A percentile compares a stretch with the other conserved stretches of the same genome.
phyloP scores from a whole-genome alignment of 1,140 invertebrate species.

The Drosophila tsacasi region DNA sequence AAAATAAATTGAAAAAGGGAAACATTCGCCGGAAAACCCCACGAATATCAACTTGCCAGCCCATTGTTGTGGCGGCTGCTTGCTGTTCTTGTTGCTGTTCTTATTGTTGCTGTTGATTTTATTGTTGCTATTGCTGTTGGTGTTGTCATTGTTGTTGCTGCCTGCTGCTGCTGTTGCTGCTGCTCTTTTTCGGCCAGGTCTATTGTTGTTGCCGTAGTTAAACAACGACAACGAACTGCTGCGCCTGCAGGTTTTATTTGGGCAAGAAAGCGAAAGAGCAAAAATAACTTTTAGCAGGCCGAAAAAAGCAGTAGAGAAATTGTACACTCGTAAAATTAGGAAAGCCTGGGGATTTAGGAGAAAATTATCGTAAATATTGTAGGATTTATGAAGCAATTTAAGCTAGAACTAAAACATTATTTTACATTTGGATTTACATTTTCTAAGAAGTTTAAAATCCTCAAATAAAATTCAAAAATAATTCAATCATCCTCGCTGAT shows the following conservation, averaged over 20 bases:
- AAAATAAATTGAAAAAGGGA: slow-evolving; percentile 29
- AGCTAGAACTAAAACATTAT: neutral
- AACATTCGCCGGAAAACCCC: slow-evolving; percentile 50
- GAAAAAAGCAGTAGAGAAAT: slow-evolving; percentile 52
- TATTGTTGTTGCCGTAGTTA: slow-evolving; percentile 33
- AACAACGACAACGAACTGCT: slow-evolving; percentile 55
- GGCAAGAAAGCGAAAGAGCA: slow-evolving; percentile 36
- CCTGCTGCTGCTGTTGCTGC: slow-evolving; percentile 17
- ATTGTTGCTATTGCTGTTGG: slow-evolving; percentile 22
- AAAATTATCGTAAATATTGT: too few relatives aligned
- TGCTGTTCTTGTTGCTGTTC: slow-evolving; percentile 19
- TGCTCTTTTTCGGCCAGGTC: slow-evolving; percentile 48
- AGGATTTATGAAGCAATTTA: neutral
- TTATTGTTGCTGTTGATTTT: slow-evolving; percentile 16
- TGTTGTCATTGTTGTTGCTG: slow-evolving; percentile 29
- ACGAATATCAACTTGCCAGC: slow-evolving; percentile 62
- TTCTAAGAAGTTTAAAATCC: neutral
- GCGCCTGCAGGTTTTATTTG: slow-evolving; percentile 76
- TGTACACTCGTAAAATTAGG: slow-evolving; percentile 26
- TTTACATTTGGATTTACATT: neutral
- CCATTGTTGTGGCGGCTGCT: slow-evolving; percentile 42
- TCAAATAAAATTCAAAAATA: neutral
- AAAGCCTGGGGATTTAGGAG: neutral
- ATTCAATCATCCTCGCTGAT: too few relatives aligned
- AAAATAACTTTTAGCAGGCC: slow-evolving; percentile 65